Evolutionary conservation across 1,140 invertebrate genomes (phyloP).

Genomic region (Monochamus saltuarius): DNA sequence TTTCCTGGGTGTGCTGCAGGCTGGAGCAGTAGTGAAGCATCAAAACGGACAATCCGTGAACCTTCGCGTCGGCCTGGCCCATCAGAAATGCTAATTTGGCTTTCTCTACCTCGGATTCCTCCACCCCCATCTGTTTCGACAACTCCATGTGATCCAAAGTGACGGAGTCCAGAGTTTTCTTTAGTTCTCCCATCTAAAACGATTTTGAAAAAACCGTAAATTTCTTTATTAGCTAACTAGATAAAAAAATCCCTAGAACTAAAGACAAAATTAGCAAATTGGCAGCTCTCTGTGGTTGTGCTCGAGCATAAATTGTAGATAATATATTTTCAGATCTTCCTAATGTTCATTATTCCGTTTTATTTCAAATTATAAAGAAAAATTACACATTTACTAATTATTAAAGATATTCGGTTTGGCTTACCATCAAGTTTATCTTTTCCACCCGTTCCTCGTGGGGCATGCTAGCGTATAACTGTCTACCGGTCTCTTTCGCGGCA

Average conservation of each 20-base stretch:
- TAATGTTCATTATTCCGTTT: too few species aligned
- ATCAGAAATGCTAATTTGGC: conserved; percentile 58
- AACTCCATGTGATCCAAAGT: conserved; percentile 58
- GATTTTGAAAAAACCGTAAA: not conserved
- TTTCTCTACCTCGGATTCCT: conserved; percentile 57
- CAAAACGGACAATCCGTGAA: conserved; percentile 77
- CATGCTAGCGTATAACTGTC: conserved; percentile 68
- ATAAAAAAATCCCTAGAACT: too few species aligned
- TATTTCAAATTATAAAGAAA: not conserved
- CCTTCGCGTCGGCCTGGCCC: conserved; percentile 69
- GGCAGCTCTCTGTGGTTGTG: too few species aligned
- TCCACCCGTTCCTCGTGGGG: conserved; percentile 61
- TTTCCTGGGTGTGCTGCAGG: conserved; percentile 59
- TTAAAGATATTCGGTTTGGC: conserved; percentile 29
- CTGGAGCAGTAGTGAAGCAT: conserved; percentile 85
- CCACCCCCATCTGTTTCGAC: conserved; percentile 51
- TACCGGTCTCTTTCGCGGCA: conserved; percentile 75
- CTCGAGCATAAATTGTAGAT: too few species aligned
- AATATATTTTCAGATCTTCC: too few species aligned
- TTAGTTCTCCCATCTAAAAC: conserved; percentile 70
- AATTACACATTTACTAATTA: not conserved
- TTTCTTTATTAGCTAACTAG: not conserved
- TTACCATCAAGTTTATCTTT: conserved; percentile 72
- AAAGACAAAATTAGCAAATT: too few species aligned
- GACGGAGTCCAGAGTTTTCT: conserved; percentile 68